These are phyloP conservation scores for Cotesia congregata DNA, from an alignment of 2,888 invertebrate species.

Conservation along the genomic window DNA sequence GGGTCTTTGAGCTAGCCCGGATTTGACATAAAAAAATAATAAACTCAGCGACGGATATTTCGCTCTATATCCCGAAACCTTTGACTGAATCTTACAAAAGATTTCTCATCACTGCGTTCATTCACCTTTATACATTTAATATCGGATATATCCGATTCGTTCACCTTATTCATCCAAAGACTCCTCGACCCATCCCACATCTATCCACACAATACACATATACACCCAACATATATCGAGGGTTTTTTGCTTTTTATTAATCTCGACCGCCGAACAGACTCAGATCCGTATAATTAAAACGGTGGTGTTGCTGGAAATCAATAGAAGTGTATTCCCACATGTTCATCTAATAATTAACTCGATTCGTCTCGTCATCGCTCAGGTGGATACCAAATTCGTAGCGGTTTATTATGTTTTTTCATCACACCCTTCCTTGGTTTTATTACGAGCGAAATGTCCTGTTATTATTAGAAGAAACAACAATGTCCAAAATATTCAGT, in stretches of 20 bases:
- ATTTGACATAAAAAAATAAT: no score
- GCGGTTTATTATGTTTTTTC: not conserved
- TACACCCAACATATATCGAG: not conserved
- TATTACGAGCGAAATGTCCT: not conserved
- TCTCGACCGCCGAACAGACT: not conserved
- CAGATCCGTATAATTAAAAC: conserved; percentile 16
- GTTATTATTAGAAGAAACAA: conserved; percentile 12
- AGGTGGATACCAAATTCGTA: conserved; percentile 6
- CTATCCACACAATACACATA: not conserved
- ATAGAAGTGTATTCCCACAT: conserved; percentile 14
- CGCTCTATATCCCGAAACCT: not conserved
- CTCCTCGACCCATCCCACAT: not conserved
- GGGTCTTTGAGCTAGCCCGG: no score
- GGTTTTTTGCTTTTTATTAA: conserved; percentile 6
- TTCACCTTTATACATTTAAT: conserved; percentile 30
- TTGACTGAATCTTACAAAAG: not conserved
- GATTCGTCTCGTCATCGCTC: conserved; percentile 33
- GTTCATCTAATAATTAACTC: conserved; percentile 29
- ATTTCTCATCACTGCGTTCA: conserved; percentile 14
- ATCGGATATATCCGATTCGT: conserved; percentile 26
- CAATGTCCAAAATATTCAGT: conserved; percentile 2
- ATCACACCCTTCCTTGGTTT: not conserved
- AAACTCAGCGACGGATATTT: not conserved
- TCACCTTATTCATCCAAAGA: conserved; percentile 17
- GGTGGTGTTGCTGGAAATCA: conserved; percentile 19